A percentile compares a stretch with the other conserved stretches of the same genome.
Evolutionary conservation across 2,797 vertebrate species (phyloP).

Genomic region (Acipenser oxyrinchus): DNA sequence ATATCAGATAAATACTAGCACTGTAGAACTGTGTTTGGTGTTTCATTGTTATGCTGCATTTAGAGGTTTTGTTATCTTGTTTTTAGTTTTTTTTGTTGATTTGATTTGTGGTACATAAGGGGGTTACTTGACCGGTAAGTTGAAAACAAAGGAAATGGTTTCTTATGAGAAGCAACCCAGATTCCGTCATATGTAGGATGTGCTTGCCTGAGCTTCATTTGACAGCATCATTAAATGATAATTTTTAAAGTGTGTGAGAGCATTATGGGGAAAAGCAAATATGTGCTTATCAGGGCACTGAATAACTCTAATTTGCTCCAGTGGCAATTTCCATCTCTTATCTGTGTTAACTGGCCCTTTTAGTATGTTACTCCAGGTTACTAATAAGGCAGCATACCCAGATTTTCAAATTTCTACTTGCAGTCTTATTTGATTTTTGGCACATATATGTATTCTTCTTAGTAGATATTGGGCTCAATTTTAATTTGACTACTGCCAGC

Average conservation of each 20-base stretch:
- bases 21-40: background rate
- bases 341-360: slow-evolving; percentile 59
- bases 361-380: slow-evolving; percentile 24
- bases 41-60: too few relatives aligned
- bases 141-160: slow-evolving; percentile 51
- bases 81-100: too few relatives aligned
- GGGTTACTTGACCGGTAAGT: too few relatives aligned
- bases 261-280: slow-evolving; percentile 78
- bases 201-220: slow-evolving; percentile 72
- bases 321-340: slow-evolving; percentile 74
- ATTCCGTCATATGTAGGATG: slow-evolving; percentile 61
- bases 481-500: too few relatives aligned
- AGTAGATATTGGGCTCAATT: too few relatives aligned
- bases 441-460: too few relatives aligned
- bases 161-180: slow-evolving; percentile 62
- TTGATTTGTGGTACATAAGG: too few relatives aligned
- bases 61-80: too few relatives aligned
- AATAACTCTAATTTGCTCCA: slow-evolving; percentile 76
- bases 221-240: slow-evolving; percentile 84
- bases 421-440: too few relatives aligned
- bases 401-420: too few relatives aligned
- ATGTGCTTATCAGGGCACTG: slow-evolving; percentile 74
- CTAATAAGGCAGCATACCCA: background rate
- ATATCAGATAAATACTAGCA: background rate
- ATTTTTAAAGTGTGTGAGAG: slow-evolving; percentile 84